Evolutionary conservation across 2,797 vertebrate species (phyloP).

Genomic region (Acrossocheilus fasciatus): DNA sequence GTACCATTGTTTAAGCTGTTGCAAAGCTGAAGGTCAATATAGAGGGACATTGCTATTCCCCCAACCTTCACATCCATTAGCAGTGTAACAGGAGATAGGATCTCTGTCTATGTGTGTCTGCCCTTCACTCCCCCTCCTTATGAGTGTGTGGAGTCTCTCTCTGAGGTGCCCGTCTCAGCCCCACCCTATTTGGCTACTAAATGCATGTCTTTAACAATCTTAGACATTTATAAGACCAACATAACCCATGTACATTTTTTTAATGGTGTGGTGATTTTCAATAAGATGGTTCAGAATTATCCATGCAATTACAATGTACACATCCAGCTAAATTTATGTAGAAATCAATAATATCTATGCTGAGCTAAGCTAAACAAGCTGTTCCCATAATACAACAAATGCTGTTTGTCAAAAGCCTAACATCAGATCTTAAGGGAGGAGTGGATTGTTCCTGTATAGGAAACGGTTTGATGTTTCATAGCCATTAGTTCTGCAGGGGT

Average conservation of each 20-base stretch:
- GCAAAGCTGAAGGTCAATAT: constrained; percentile 48
- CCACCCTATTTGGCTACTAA: neutral
- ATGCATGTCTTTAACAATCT: neutral
- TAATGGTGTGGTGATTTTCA: neutral
- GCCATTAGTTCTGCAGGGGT: constrained; percentile 29
- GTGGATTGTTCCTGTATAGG: constrained; percentile 36
- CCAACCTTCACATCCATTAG: constrained; percentile 48
- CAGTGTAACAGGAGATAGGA: constrained; percentile 50
- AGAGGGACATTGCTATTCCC: constrained; percentile 9
- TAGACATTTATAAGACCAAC: neutral
- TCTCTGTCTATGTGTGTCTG: constrained; percentile 24
- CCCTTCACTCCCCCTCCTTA: neutral
- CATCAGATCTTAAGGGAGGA: neutral
- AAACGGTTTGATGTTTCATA: constrained; percentile 23
- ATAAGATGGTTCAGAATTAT: neutral
- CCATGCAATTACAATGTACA: neutral
- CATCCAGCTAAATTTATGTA: constrained; percentile 15
- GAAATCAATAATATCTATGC: constrained; percentile 38
- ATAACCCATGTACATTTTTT: neutral
- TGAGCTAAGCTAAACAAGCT: constrained; percentile 31
- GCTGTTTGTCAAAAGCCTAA: constrained; percentile 17
- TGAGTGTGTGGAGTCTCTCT: neutral
- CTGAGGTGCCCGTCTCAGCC: neutral
- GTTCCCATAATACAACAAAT: constrained; percentile 21
- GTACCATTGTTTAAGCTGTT: constrained; percentile 20